Evolutionary conservation across 2,797 vertebrate genomes (phyloP), one percentile per base, ranked within the genome.

Genomic region (Rhinophrynus dorsalis): DNA sequence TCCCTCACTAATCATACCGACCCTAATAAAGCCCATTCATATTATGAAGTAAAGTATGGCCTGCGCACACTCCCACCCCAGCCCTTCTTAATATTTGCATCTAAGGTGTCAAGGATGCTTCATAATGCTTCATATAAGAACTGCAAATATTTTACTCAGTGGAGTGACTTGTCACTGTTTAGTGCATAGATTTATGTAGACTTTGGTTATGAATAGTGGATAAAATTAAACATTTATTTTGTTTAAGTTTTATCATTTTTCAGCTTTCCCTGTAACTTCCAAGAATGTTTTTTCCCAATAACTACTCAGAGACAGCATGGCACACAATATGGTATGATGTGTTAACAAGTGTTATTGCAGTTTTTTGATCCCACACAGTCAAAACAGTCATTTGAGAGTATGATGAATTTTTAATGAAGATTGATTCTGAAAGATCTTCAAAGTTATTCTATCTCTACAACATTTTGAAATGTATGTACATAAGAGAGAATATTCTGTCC

Each of bases 401-500:
- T 77, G 75, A 73, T 69, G 44, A 75, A 74, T 40, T 55, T 78
- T 75, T 81, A 71, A 82, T 69, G 24, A 52, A 69, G 45, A 75
- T 64, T 58, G 61, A 80, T 74, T 80, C 64, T 48, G 12, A 2
- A 35, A 68, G 64, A 71, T 17, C 50, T 77, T 82, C 68, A 81
- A 80, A 82, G 62, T 10, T 27, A 35, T n/a, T 3, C 13, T 2
- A 1, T n/a, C 13, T 4, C 9, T 57, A 42, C 20, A 38, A 38
- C 48, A 65, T 65, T 77, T 72, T 69, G 11, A 74, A 66, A 75
- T 40, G 45, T 24, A 65, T 15, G 50, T 60, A 75, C 55, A 69
- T 40, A 55, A 2, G 38, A 63, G 73, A 54, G 0, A 60, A 48
- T 21, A 38, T 30, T 15, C 27, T 33, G 0, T 38, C 47, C 33